Conservation (phyloP, 2,797 vertebrate genomes). For the Trematomus bernacchii region DNA sequence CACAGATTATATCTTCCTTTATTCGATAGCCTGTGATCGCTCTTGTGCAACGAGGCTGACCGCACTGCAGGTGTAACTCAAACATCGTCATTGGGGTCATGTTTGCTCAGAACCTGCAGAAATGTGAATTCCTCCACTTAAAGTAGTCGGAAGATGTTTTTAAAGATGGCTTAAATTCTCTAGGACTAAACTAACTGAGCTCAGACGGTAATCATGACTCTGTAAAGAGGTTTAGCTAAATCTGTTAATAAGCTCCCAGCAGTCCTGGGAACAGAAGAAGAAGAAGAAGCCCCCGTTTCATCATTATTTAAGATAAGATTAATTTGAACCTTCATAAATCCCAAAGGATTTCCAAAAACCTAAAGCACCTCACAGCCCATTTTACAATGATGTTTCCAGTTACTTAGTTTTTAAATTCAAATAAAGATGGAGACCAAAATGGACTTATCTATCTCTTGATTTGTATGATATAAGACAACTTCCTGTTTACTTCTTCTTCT, state of each 20-base stretch:
- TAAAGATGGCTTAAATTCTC: neutral
- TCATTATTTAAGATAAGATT: too few relatives aligned
- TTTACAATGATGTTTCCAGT: neutral
- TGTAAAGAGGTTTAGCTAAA: neutral
- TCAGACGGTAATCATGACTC: neutral
- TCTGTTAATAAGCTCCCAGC: conserved; percentile 14
- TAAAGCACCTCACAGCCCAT: neutral
- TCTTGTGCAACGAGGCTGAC: conserved; percentile 3
- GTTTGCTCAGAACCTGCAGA: neutral
- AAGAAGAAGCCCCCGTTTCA: too few relatives aligned
- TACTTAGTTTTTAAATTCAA: neutral
- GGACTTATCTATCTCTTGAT: neutral
- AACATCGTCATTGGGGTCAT: conserved; percentile 8
- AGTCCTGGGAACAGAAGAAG: neutral
- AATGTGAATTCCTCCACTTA: conserved; percentile 1
- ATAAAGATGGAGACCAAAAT: neutral
- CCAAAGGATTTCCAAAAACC: neutral
- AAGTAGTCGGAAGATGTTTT: neutral
- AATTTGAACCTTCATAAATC: too few relatives aligned
- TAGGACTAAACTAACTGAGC: too few relatives aligned
- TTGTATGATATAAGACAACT: neutral
- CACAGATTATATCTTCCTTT: neutral
- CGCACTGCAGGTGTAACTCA: conserved; percentile 7
- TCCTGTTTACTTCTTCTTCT: too few relatives aligned
- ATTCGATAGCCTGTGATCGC: neutral